Evolutionary conservation across 2,888 invertebrate species (phyloP).

Genomic region (Trissoscelio sp.): DNA sequence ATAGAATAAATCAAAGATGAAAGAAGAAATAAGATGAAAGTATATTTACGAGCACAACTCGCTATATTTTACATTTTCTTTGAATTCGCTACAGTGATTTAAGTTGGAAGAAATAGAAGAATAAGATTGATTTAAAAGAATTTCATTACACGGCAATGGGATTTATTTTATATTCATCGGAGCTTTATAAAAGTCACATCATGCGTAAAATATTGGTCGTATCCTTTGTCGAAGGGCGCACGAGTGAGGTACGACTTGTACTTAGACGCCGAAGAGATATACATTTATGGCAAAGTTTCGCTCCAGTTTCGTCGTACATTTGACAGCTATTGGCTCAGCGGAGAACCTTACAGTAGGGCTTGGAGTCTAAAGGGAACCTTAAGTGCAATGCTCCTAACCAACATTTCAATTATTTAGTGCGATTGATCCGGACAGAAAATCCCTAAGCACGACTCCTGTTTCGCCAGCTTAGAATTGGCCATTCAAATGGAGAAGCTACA

Average conservation of each 20-base stretch:
- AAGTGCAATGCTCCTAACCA: conserved; percentile 49
- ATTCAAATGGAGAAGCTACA: too few species aligned
- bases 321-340: conserved; percentile 46
- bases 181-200: conserved; percentile 47
- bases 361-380: conserved; percentile 40
- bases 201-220: conserved; percentile 47
- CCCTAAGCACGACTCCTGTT: conserved; percentile 32
- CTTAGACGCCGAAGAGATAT: conserved; percentile 36
- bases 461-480: conserved; percentile 13
- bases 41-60: too few species aligned
- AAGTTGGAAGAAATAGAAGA: not conserved
- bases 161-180: conserved; percentile 35
- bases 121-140: conserved; percentile 22
- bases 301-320: conserved; percentile 49
- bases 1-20: too few species aligned
- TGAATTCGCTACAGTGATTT: too few species aligned
- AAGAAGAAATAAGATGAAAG: too few species aligned
- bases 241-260: conserved; percentile 19
- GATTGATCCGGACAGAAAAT: conserved; percentile 43
- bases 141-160: conserved; percentile 15
- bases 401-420: conserved; percentile 60
- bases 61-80: too few species aligned
- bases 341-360: conserved; percentile 12
- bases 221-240: conserved; percentile 37
- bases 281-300: conserved; percentile 56